These are phyloP conservation scores for Rhinophrynus dorsalis DNA, from an alignment of 2,797 vertebrate species.

Conservation along the genomic window DNA sequence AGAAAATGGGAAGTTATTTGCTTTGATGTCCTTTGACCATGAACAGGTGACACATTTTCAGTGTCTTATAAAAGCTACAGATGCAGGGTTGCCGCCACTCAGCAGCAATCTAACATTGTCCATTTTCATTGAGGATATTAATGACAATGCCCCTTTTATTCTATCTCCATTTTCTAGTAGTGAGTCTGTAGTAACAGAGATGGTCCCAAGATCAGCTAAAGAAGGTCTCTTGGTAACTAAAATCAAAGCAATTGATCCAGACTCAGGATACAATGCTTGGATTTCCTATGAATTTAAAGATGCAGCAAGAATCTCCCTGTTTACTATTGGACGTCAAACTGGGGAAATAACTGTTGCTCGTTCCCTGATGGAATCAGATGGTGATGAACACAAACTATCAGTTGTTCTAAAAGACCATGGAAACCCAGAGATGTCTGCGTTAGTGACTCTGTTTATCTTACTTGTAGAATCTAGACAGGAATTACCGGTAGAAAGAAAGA, in stretches of 20 bases:
- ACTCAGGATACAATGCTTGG: conserved; percentile 74
- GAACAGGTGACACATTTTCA: conserved; percentile 61
- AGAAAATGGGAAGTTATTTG: conserved; percentile 61
- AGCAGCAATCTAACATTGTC: conserved; percentile 59
- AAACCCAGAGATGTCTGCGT: conserved; percentile 62
- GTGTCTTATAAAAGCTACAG: conserved; percentile 61
- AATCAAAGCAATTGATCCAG: conserved; percentile 73
- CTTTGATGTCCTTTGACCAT: conserved; percentile 61
- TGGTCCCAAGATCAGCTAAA: conserved; percentile 66
- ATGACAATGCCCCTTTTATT: conserved; percentile 64
- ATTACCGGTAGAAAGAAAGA: neutral
- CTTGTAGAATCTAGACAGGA: conserved; percentile 58
- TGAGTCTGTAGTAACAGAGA: conserved; percentile 64
- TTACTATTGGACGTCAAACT: conserved; percentile 46
- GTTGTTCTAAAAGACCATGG: conserved; percentile 65
- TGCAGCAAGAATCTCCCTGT: neutral
- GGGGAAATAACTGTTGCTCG: conserved; percentile 63
- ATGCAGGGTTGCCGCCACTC: conserved; percentile 59
- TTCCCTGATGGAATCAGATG: conserved; percentile 61
- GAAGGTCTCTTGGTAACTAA: conserved; percentile 71
- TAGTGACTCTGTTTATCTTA: conserved; percentile 59
- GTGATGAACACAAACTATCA: conserved; percentile 63
- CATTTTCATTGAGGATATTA: conserved; percentile 60
- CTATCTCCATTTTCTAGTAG: conserved; percentile 65
- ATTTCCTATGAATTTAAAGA: conserved; percentile 81